These are phyloP conservation scores for Leptobrachium ailaonicum DNA, from an alignment of 2,113 vertebrate genomes.

Conservation along the genomic window DNA sequence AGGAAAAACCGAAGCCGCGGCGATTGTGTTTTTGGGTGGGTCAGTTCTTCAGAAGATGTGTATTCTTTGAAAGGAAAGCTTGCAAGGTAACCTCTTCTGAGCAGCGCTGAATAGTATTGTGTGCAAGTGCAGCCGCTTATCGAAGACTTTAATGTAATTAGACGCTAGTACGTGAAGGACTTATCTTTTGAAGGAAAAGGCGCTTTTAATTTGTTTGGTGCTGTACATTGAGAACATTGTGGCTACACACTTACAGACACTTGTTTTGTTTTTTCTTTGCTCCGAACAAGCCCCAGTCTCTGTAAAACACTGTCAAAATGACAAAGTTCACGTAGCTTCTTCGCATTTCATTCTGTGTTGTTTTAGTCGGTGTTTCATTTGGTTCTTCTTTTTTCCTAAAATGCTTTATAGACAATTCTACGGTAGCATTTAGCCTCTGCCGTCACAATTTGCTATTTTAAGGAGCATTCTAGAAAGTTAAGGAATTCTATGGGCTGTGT, in stretches of 20 bases:
- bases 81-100: neutral
- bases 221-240: conserved; percentile 38
- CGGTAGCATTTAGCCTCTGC: too few species aligned
- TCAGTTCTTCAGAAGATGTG: conserved; percentile 8
- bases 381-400: too few species aligned
- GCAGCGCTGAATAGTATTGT: conserved; percentile 29
- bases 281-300: conserved; percentile 2
- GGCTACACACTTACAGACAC: conserved; percentile 17
- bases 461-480: too few species aligned
- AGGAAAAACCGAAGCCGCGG: too few species aligned
- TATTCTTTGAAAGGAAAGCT: conserved; percentile 11
- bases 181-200: conserved; percentile 20
- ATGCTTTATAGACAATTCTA: too few species aligned
- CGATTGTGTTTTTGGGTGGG: neutral
- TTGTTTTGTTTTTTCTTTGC: conserved; percentile 5
- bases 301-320: too few species aligned
- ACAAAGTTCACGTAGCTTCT: too few species aligned
- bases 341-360: too few species aligned
- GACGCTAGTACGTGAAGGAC: conserved; percentile 5
- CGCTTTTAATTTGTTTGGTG: conserved; percentile 33
- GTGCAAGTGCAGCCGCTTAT: conserved; percentile 14
- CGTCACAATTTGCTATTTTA: too few species aligned
- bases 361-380: too few species aligned
- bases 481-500: too few species aligned
- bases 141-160: conserved; percentile 43